Evolutionary conservation across 2,888 invertebrate genomes (phyloP).

Genomic region (Caradrina kadenii): DNA sequence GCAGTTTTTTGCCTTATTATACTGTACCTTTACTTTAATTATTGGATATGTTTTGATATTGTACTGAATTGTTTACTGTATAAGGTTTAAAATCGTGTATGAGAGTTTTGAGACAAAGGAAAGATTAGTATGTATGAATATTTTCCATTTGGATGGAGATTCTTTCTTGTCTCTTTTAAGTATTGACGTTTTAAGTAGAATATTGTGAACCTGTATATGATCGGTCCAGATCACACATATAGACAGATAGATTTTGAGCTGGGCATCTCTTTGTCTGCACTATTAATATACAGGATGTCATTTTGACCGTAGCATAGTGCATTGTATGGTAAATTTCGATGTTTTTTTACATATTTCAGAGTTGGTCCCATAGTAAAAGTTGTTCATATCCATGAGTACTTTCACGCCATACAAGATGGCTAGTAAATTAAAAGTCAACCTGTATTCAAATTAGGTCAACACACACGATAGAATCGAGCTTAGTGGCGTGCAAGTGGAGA

Average conservation of each 20-base stretch:
- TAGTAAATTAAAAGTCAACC: too few species aligned
- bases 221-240: not conserved
- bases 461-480: too few species aligned
- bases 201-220: not conserved
- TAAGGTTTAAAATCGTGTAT: conserved; percentile 53
- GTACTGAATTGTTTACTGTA: conserved; percentile 43
- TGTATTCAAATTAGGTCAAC: conserved; percentile 24
- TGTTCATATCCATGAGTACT: too few species aligned
- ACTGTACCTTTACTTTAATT: conserved; percentile 77
- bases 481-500: too few species aligned
- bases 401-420: too few species aligned
- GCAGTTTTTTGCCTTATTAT: conserved; percentile 83
- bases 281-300: not conserved
- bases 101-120: conserved; percentile 24
- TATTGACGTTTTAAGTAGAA: not conserved
- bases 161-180: conserved; percentile 28
- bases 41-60: conserved; percentile 69
- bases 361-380: too few species aligned
- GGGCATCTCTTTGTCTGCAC: not conserved
- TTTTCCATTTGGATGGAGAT: conserved; percentile 25
- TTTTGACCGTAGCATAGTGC: too few species aligned
- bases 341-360: too few species aligned
- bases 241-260: not conserved
- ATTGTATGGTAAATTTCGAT: too few species aligned
- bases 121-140: conserved; percentile 30